These are phyloP conservation scores for Miichthys miiuy DNA, from an alignment of 2,797 vertebrate species.

Conservation along the genomic window DNA sequence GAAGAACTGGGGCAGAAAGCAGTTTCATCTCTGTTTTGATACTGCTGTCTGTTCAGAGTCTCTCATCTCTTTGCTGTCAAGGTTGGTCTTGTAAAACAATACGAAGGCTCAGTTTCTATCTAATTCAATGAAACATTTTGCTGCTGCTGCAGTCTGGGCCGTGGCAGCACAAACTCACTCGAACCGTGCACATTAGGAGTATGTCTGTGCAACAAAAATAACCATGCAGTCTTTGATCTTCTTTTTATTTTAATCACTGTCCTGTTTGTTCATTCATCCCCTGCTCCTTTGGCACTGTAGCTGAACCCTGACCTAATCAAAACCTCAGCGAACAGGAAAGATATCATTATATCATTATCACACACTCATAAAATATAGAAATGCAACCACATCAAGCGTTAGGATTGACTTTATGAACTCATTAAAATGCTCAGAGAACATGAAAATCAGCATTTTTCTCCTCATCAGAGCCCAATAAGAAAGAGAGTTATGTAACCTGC, in stretches of 20 bases:
- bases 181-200: slow-evolving; percentile 41
- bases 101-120: slow-evolving; percentile 53
- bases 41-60: slow-evolving; percentile 42
- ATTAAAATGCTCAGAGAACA: background rate
- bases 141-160: slow-evolving; percentile 13
- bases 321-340: slow-evolving; percentile 11
- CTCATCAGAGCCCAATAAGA: background rate
- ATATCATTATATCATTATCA: slow-evolving; percentile 9
- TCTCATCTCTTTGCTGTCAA: slow-evolving; percentile 55
- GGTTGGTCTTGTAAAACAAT: slow-evolving; percentile 55
- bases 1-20: slow-evolving; percentile 73
- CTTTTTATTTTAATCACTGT: slow-evolving; percentile 66
- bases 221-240: slow-evolving; percentile 74
- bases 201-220: slow-evolving; percentile 55
- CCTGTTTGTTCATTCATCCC: slow-evolving; percentile 50
- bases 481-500: background rate
- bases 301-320: slow-evolving; percentile 63
- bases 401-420: background rate
- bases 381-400: slow-evolving; percentile 1
- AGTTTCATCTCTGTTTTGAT: slow-evolving; percentile 66
- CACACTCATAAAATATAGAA: slow-evolving; percentile 1
- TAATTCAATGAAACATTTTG: slow-evolving; percentile 45
- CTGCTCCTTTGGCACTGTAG: slow-evolving; percentile 29
- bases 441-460: background rate
- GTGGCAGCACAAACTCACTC: slow-evolving; percentile 15